phyloP scores from a whole-genome alignment of 2,113 vertebrate species.

The Girardinichthys multiradiatus region DNA sequence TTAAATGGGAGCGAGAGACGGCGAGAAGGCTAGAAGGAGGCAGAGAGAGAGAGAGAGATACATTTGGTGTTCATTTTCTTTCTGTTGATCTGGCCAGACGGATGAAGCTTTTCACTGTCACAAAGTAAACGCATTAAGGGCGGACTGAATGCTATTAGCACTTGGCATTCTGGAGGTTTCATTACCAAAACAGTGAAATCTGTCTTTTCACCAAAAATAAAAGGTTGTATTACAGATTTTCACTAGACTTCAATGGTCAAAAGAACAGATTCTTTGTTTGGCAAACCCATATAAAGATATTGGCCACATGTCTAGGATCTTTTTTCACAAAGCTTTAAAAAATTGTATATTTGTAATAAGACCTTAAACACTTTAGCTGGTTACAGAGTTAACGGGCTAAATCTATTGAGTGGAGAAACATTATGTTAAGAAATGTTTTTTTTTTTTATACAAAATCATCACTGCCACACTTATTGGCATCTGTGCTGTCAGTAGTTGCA shows the following conservation, averaged over 20 bases:
- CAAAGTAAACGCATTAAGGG: conserved; percentile 58
- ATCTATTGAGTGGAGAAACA: background rate
- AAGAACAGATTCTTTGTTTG: conserved; percentile 28
- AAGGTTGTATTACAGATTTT: conserved; percentile 26
- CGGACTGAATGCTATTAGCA: conserved; percentile 47
- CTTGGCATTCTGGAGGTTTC: conserved; percentile 39
- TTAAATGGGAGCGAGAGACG: conserved; percentile 86
- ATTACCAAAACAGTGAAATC: conserved; percentile 44
- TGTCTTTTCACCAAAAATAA: conserved; percentile 7
- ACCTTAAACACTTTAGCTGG: too few relatives aligned
- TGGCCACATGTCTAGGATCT: background rate
- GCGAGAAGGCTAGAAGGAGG: conserved; percentile 75
- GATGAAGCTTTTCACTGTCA: conserved; percentile 52
- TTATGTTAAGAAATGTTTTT: too few relatives aligned
- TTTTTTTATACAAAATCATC: too few relatives aligned
- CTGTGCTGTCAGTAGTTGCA: too few relatives aligned
- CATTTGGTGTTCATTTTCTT: conserved; percentile 75
- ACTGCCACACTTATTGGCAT: too few relatives aligned
- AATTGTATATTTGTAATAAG: background rate
- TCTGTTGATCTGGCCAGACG: conserved; percentile 66
- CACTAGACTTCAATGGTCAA: conserved; percentile 38
- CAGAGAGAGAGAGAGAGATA: conserved; percentile 78
- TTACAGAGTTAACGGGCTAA: too few relatives aligned
- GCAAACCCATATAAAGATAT: background rate
- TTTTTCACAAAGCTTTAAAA: background rate